Percentiles rank a stretch among this genome's conserved stretches.
Evolutionary conservation across 2,888 invertebrate species (phyloP).

Genomic region (Ennomos erosarius): DNA sequence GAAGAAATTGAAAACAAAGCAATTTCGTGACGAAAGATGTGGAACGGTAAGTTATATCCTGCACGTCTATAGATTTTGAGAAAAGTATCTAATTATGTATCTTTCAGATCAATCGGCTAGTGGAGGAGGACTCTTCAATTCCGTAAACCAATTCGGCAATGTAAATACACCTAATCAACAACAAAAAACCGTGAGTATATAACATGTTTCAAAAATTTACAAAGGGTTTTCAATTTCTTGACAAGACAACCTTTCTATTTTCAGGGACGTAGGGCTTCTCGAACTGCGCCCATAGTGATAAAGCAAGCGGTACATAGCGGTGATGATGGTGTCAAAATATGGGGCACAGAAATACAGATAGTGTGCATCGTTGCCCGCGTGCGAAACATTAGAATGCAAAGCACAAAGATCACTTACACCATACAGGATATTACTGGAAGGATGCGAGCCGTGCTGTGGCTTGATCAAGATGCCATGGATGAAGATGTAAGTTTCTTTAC

Average conservation of each 20-base stretch:
- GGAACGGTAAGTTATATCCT: slow-evolving; percentile 56
- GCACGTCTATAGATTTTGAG: no score
- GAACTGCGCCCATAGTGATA: slow-evolving; percentile 80
- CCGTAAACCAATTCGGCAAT: slow-evolving; percentile 78
- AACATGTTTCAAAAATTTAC: not conserved
- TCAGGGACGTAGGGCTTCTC: slow-evolving; percentile 74
- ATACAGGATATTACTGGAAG: slow-evolving; percentile 81
- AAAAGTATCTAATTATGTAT: not conserved
- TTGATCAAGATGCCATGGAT: slow-evolving; percentile 79
- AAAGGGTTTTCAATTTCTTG: not conserved
- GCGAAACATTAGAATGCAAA: slow-evolving; percentile 75
- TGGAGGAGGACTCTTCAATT: slow-evolving; percentile 80
- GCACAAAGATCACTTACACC: slow-evolving; percentile 81
- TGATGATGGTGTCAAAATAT: slow-evolving; percentile 80
- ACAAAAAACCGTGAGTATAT: slow-evolving; percentile 67
- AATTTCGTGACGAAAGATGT: slow-evolving; percentile 47
- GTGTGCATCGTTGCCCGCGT: slow-evolving; percentile 74
- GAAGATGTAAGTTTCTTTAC: slow-evolving; percentile 65
- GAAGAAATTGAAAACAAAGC: no score
- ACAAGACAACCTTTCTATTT: slow-evolving; percentile 18
- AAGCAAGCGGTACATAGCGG: slow-evolving; percentile 77
- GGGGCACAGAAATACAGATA: slow-evolving; percentile 81
- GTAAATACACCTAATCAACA: slow-evolving; percentile 74
- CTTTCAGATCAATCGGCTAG: slow-evolving; percentile 75
- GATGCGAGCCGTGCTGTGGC: slow-evolving; percentile 79